Evolutionary conservation across 2,888 invertebrate genomes (phyloP), one percentile per base, ranked within the genome.

Genomic region (Cephus pygmeus): DNA sequence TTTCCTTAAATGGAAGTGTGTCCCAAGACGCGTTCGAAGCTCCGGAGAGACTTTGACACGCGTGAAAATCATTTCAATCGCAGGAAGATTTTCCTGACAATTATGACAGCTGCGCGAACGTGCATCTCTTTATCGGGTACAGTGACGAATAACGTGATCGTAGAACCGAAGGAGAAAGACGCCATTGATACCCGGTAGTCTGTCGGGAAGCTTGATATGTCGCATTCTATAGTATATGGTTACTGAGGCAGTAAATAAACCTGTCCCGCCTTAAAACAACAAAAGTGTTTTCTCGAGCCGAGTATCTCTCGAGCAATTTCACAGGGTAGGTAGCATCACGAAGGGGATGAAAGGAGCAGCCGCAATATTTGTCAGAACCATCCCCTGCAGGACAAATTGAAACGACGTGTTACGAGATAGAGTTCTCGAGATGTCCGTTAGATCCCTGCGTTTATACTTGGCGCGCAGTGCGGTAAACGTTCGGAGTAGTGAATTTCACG

Each of bases 211-310:
- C 56, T 56, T 56, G 15, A 56, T 23, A 23, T 2, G 56, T 56
- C 56, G 56, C 56, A 23, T 56, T 56, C 56, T 56, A 56, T 9
- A 23, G 56, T 40, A 23, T 40, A 40, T 40, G 40, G 40, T 56
- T 56, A 56, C 56, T 56, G 56, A 56, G 56, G 87, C 87, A 88
- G 88, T 88, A 89, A 89, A 89, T 90, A 89, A 90, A 89, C 85
- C 90, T 89, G 89, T 89, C 88, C 56, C 83, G 86, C 87, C 86
- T 87, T 87, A 86, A 89, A 88, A 88, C 88, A 87, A 88, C 88
- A 88, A 88, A 86, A 87, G 82, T 85, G 85, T 86, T 86, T 85
- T 83, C 79, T 79, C 69, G 71, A 56, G 30, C 33, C 69, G 23
- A 71, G 31, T 71, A 31, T 84, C 81, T 81, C 82, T 79, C 81